phyloP scores from a whole-genome alignment of 2,113 vertebrate genomes.

The Mixornis gularis region DNA sequence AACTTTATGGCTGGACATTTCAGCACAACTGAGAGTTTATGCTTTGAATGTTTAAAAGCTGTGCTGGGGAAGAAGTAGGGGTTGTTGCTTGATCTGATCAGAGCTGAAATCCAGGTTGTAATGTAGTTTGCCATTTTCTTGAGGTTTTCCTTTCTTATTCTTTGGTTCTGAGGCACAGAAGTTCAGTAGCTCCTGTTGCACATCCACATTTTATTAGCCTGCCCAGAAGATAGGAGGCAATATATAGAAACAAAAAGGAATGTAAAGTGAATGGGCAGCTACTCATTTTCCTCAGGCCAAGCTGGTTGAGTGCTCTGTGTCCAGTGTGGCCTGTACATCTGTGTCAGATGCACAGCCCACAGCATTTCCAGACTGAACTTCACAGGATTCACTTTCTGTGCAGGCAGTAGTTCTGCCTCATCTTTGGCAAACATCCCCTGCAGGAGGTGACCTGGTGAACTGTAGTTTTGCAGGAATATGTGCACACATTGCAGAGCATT shows the following conservation, averaged over 20 bases:
- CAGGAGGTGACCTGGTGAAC: neutral
- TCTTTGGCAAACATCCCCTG: neutral
- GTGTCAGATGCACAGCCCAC: neutral
- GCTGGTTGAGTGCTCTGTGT: neutral
- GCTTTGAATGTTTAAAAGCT: neutral
- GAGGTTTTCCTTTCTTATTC: neutral
- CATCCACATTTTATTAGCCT: neutral
- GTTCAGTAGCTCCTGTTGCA: neutral
- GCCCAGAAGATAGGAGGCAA: neutral
- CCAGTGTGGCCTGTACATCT: neutral
- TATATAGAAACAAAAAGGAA: neutral
- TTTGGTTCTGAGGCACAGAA: neutral
- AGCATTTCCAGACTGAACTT: fast-evolving
- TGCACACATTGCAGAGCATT: neutral
- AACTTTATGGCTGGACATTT: neutral
- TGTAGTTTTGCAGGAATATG: neutral
- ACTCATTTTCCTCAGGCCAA: neutral
- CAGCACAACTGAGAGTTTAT: neutral
- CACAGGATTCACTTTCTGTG: neutral
- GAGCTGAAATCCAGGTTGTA: neutral
- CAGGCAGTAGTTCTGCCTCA: neutral
- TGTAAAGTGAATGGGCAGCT: neutral
- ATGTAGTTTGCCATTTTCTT: neutral
- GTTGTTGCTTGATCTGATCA: neutral
- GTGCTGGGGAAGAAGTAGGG: fast-evolving